Base-by-base conservation (phyloP, 2,888 invertebrate species). In the Drosophila silvestris region DNA sequence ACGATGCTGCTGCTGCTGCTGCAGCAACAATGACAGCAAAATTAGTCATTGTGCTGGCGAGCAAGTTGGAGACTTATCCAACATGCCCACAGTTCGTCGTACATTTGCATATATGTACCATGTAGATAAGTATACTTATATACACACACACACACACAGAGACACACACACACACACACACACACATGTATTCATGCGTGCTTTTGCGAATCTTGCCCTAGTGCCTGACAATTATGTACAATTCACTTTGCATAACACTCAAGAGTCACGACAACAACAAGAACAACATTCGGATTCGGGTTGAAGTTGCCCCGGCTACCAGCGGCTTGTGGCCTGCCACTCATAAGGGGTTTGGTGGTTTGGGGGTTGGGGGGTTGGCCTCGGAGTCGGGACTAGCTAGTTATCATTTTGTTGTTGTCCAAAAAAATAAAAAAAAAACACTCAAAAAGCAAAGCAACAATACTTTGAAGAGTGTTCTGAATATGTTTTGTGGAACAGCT, bases 211-310 rank as follows among this genome's bases (percentile, higher is more conserved):
- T 57, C 59, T 66, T 68, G 70, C 64, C 67, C 70, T 35, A 77
- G 73, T 83, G 79, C 71, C 88, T 76, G 78, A 87, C 88, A 85
- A 85, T 85, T 89, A 85, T 87, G 88, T 87, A 89, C 81, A 85
- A 85, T 87, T 85, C 82, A 85, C 88, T 85, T 85, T 87, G 90
- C 85, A 85, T 85, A 85, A 89, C 85, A 82, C 85, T 90, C 76
- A 54, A 88, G 71, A 74, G 75, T 57, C 77, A 61, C 30, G 19
- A 70, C 30, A 60, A 26, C 59, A 70, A n/a, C 50, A 74, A 37
- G 26, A 26, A 26, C 47, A 58, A n/a, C 54, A 74, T 59, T 76
- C 39, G 32, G 66, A 62, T 59, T 64, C 53, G 28, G 66, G 54
- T 50, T 68, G 52, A 76, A 68, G 78, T 79, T 78, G 75, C 66